These are phyloP conservation scores for Andrena camellia DNA, from an alignment of 2,888 invertebrate genomes.

Conservation along the genomic window DNA sequence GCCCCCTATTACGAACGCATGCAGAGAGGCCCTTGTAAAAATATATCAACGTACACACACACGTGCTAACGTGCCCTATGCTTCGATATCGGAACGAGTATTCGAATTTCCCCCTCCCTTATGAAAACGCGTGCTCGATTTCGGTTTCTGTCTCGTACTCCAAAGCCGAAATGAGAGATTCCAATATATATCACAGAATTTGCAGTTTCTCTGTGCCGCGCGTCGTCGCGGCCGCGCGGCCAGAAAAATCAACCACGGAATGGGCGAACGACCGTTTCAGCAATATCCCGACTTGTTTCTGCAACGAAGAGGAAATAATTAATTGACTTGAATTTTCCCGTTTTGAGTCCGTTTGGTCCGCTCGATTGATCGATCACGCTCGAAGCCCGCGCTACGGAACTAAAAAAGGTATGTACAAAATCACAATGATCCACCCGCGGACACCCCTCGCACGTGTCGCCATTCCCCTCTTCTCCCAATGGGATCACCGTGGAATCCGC, in stretches of 20 bases:
- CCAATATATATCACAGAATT: slow-evolving; percentile 80
- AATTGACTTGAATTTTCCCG: slow-evolving; percentile 65
- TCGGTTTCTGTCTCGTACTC: slow-evolving; percentile 29
- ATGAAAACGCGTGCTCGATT: slow-evolving; percentile 38
- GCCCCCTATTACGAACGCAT: slow-evolving; percentile 46
- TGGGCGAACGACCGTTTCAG: slow-evolving; percentile 43
- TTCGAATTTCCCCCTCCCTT: slow-evolving; percentile 21
- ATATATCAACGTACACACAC: slow-evolving; percentile 57
- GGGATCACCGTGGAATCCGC: slow-evolving; percentile 54
- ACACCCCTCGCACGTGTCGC: slow-evolving; percentile 7
- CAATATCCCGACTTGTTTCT: slow-evolving; percentile 9
- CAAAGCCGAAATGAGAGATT: slow-evolving; percentile 71
- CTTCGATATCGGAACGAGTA: slow-evolving; percentile 55
- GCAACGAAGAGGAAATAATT: slow-evolving; percentile 36
- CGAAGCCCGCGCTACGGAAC: slow-evolving; percentile 57
- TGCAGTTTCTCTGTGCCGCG: slow-evolving; percentile 57
- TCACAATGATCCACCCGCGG: slow-evolving; percentile 61
- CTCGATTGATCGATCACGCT: slow-evolving; percentile 43
- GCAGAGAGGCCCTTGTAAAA: slow-evolving; percentile 61
- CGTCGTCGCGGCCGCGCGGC: slow-evolving; percentile 33
- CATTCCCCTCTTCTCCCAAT: not conserved
- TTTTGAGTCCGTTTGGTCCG: slow-evolving; percentile 49
- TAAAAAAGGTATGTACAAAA: slow-evolving; percentile 72
- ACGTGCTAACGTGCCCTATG: slow-evolving; percentile 27
- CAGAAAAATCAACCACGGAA: slow-evolving; percentile 51